Evolutionary conservation across 2,888 invertebrate species (phyloP).

Genomic region (Cantharis flavilabris): DNA sequence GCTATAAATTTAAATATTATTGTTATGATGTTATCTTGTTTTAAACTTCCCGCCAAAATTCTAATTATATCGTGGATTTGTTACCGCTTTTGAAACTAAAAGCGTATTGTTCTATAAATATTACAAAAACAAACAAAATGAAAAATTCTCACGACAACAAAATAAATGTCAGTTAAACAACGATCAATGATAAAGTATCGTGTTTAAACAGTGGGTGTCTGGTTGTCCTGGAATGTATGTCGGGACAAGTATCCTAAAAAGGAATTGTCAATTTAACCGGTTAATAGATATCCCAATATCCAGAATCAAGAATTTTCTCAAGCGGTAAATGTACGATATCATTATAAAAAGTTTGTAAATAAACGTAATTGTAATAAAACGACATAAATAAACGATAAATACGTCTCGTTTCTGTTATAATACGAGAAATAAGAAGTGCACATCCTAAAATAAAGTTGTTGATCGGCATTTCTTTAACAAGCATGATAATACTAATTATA

Average conservation of each 20-base stretch:
- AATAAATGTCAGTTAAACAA: conserved; percentile 29
- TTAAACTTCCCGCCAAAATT: background rate
- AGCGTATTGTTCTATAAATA: background rate
- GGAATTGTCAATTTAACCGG: conserved; percentile 34
- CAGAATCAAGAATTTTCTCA: conserved; percentile 20
- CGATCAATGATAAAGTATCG: conserved; percentile 33
- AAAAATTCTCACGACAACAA: conserved; percentile 31
- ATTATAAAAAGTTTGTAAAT: background rate
- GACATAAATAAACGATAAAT: background rate
- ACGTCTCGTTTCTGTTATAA: background rate
- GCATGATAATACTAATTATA: background rate
- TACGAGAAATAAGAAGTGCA: background rate
- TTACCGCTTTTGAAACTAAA: background rate
- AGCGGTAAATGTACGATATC: background rate
- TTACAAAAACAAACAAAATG: conserved; percentile 5
- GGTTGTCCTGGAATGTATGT: conserved; percentile 33
- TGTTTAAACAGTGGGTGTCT: conserved; percentile 33
- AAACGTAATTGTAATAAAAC: background rate
- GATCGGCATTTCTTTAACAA: background rate
- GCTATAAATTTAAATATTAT: background rate
- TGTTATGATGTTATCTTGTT: background rate
- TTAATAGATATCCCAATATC: conserved; percentile 28
- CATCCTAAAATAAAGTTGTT: background rate
- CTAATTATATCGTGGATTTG: background rate
- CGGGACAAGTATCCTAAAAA: conserved; percentile 34